These are phyloP conservation scores for Augiades crinisus DNA, from an alignment of 2,888 invertebrate species.

Conservation along the genomic window DNA sequence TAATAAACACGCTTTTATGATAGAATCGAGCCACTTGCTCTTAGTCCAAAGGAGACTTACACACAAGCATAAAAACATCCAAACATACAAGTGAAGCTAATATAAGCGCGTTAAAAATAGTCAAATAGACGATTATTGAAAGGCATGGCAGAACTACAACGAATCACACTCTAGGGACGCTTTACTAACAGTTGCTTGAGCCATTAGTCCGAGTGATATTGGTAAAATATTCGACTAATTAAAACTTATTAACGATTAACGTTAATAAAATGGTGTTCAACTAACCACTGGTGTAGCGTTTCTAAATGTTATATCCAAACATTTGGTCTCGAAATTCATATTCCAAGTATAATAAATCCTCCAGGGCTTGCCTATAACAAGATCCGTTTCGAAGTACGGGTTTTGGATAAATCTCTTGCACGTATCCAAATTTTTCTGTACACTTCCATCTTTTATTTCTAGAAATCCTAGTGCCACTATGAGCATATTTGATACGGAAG, in stretches of 20 bases:
- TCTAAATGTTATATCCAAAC: conserved; percentile 54
- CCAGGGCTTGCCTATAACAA: conserved; percentile 54
- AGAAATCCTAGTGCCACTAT: background rate
- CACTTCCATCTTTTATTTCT: background rate
- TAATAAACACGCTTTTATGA: too few species aligned
- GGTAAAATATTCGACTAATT: too few species aligned
- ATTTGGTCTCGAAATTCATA: conserved; percentile 45
- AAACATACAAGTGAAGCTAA: too few species aligned
- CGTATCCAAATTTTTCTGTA: conserved; percentile 32
- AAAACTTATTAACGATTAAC: background rate
- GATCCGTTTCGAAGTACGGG: conserved; percentile 55
- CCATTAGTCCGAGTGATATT: too few species aligned
- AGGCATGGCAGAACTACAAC: too few species aligned
- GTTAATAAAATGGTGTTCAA: background rate
- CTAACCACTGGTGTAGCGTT: conserved; percentile 48
- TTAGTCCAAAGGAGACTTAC: too few species aligned
- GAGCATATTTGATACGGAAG: background rate
- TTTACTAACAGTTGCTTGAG: too few species aligned
- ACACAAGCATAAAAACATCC: too few species aligned
- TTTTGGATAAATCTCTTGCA: conserved; percentile 45
- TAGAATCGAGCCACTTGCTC: too few species aligned
- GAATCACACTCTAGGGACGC: too few species aligned
- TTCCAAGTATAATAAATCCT: conserved; percentile 63
- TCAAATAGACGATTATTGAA: too few species aligned
- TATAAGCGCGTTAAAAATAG: too few species aligned